These are phyloP conservation scores for Serilophus lunatus DNA, from an alignment of 2,113 vertebrate genomes.

Conservation along the genomic window DNA sequence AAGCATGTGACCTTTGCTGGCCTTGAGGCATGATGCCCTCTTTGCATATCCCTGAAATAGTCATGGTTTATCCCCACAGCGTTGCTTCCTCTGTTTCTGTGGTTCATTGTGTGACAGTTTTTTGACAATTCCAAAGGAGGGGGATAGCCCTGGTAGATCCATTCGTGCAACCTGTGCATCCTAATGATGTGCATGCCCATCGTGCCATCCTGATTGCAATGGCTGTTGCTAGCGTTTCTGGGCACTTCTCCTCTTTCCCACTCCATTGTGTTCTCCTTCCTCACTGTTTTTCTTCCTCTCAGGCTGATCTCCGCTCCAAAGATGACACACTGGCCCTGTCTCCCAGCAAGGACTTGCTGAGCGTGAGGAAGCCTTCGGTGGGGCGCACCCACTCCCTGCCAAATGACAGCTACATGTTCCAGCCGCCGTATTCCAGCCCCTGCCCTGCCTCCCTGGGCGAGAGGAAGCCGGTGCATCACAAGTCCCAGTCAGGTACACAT, in stretches of 20 bases:
- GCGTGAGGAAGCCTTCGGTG: slow-evolving; percentile 85
- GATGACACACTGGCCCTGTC: neutral
- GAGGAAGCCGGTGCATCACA: slow-evolving; percentile 64
- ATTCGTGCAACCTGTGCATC: slow-evolving; percentile 33
- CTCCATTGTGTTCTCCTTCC: neutral
- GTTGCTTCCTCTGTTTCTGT: slow-evolving; percentile 57
- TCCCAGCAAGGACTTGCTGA: slow-evolving; percentile 79
- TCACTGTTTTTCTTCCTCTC: neutral
- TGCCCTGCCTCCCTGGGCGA: slow-evolving; percentile 16
- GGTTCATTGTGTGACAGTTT: slow-evolving; percentile 28
- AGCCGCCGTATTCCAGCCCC: slow-evolving; percentile 31
- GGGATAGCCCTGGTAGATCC: slow-evolving; percentile 44
- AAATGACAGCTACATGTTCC: slow-evolving; percentile 98
- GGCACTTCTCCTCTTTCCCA: neutral
- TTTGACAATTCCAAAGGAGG: neutral
- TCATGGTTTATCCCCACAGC: slow-evolving; percentile 59
- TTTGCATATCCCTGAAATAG: slow-evolving; percentile 55
- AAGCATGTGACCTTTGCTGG: slow-evolving; percentile 42
- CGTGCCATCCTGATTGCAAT: slow-evolving; percentile 42
- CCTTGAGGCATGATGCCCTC: slow-evolving; percentile 73
- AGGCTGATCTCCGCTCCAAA: slow-evolving; percentile 71
- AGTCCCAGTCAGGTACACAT: slow-evolving; percentile 75
- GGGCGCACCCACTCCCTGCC: slow-evolving; percentile 94
- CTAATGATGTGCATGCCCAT: slow-evolving; percentile 59
- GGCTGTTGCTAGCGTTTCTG: slow-evolving; percentile 31